Percentiles rank a stretch among this genome's conserved stretches.
Evolutionary conservation across 2,797 vertebrate species (phyloP).

Genomic region (Diplodus sargus): DNA sequence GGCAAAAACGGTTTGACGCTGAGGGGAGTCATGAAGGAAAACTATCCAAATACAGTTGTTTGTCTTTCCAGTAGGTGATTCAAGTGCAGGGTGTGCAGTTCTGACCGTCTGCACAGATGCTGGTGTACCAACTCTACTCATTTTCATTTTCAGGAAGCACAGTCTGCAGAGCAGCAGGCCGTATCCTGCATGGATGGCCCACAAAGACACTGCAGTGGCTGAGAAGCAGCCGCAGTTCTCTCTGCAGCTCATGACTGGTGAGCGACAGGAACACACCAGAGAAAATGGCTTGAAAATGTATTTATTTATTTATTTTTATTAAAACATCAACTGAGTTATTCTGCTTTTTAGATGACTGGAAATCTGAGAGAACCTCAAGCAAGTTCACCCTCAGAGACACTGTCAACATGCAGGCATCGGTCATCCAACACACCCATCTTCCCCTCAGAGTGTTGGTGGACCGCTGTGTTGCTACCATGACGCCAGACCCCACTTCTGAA

Average conservation of each 20-base stretch:
- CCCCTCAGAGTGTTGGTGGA: not conserved
- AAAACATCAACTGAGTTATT: not conserved
- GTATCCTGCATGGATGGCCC: not conserved
- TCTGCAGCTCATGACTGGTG: constrained; percentile 9
- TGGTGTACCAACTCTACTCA: not conserved
- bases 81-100: not conserved
- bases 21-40: not conserved
- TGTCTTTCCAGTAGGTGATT: not conserved
- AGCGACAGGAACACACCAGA: not conserved
- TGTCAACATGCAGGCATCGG: not conserved
- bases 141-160: not conserved
- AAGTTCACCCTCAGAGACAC: not conserved
- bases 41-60: not conserved
- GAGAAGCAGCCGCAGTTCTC: not conserved
- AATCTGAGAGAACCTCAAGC: not conserved
- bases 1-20: not conserved
- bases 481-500: not conserved
- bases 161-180: not conserved
- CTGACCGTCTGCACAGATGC: not conserved
- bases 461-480: not conserved
- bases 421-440: not conserved
- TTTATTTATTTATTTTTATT: too few species aligned
- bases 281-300: not conserved
- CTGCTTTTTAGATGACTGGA: constrained; percentile 2
- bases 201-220: too few species aligned